Base-by-base conservation (phyloP, 1,140 invertebrate genomes). In the Odontomachus brunneus region DNA sequence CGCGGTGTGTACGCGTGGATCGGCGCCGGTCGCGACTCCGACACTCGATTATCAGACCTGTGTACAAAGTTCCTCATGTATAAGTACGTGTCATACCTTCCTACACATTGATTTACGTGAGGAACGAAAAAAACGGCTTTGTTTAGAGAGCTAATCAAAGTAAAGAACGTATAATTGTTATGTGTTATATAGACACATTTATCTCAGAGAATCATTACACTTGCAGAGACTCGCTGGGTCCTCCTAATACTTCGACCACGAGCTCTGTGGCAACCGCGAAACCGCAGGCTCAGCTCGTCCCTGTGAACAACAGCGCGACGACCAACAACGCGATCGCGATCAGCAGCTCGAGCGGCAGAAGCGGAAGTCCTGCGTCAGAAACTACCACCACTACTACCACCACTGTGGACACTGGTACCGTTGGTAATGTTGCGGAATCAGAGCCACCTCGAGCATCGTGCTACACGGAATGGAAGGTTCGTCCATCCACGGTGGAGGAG, bases 11-110 rank as follows among this genome's bases (percentile, higher is more conserved):
- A 98, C 93, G 97, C 98, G 87, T 99, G 98, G 98, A 99, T 99
- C 73, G 98, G 98, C 0, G 97, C 97, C n/a, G 98, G 98, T 0
- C 95, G 98, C 38, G 98, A 99, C 92, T 97, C 97, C 1, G 98
- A 99, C 94, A 95, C 96, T 14, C 95, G 97, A 48, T 93, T 99
- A 3, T 92, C 95, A 4, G 94, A 96, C 7, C 92, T 99, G 22
- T 98, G 97, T 90, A 82, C 90, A 15, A 92, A 91, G 71, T 94
- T 94, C 76, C 89, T 94, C 11, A 81, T 92, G 60, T 88, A 93
- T 51, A 92, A 91, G 93, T 93, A 90, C 24, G 83, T 38, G 26
- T 75, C 12, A 11, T 44, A 15, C 5, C 24, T 49, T 17, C 9
- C 22, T 22, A 53, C n/a, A 33, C 29, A 5, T 33, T 33, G 29